Evolutionary conservation across 1,140 invertebrate species (phyloP).

Genomic region (Platyscapa corneri): DNA sequence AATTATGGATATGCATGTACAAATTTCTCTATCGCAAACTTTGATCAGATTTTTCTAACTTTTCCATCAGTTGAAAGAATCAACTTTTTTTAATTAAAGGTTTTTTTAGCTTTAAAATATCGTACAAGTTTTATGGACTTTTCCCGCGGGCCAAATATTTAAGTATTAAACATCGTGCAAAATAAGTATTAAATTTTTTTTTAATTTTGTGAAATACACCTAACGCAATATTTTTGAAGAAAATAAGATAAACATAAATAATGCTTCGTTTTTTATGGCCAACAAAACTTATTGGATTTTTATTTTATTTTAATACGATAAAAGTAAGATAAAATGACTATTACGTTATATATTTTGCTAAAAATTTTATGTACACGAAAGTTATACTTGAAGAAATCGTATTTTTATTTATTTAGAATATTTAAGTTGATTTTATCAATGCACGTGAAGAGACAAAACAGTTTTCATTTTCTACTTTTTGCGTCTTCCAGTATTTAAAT

Average conservation of each 20-base stretch:
- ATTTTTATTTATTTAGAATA: not conserved
- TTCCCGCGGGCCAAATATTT: not conserved
- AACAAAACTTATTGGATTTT: slow-evolving; percentile 9
- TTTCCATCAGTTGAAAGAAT: not conserved
- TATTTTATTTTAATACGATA: not conserved
- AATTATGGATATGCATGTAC: not conserved
- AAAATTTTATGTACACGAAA: not conserved
- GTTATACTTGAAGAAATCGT: not conserved
- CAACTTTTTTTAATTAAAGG: slow-evolving; percentile 2
- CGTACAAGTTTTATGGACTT: not conserved
- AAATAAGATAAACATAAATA: not conserved
- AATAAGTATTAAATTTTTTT: not conserved
- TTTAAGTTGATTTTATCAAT: not conserved
- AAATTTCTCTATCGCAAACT: not conserved
- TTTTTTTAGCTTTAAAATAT: not conserved
- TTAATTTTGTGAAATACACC: not conserved
- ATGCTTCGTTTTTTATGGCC: not conserved
- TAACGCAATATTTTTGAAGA: not conserved
- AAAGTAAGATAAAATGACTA: not conserved
- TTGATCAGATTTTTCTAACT: not conserved
- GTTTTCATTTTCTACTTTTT: slow-evolving; percentile 11
- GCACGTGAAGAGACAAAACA: not conserved
- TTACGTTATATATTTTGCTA: not conserved
- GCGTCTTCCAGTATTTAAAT: slow-evolving; percentile 29
- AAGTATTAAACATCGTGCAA: not conserved